Conservation (phyloP, 2,113 vertebrate genomes). For the Lutjanus erythropterus region DNA sequence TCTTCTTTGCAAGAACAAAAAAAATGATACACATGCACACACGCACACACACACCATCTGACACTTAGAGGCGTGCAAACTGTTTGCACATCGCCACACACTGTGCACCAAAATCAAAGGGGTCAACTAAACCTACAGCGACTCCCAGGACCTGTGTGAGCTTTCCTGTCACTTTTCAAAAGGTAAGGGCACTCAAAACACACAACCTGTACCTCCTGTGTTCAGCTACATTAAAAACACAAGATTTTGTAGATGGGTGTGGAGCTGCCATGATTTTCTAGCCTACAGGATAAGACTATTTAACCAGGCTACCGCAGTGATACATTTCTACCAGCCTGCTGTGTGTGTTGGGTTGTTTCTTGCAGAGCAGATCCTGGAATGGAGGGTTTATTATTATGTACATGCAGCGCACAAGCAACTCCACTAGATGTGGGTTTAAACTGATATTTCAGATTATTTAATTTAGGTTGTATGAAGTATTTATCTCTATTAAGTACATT, state of each 20-base stretch:
- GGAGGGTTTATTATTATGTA: constrained; percentile 41
- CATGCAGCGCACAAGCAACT: constrained; percentile 42
- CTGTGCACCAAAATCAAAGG: constrained; percentile 52
- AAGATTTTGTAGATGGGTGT: constrained; percentile 25
- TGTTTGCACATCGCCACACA: constrained; percentile 47
- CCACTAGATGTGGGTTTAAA: constrained; percentile 22
- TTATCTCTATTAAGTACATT: too few relatives aligned
- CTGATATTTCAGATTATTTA: too few relatives aligned
- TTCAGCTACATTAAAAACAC: constrained; percentile 47
- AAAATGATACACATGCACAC: constrained; percentile 64
- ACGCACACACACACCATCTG: constrained; percentile 40
- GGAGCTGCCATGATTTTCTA: constrained; percentile 35
- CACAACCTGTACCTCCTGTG: constrained; percentile 19
- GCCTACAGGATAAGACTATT: constrained; percentile 31
- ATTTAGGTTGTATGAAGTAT: too few relatives aligned
- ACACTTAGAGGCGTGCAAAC: constrained; percentile 56
- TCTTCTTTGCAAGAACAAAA: constrained; percentile 59
- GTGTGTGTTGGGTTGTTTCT: constrained; percentile 11
- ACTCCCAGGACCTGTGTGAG: constrained; percentile 41
- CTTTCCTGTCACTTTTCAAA: constrained; percentile 39
- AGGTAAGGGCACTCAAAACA: constrained; percentile 39
- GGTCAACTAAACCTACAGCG: constrained; percentile 23
- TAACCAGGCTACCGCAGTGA: constrained; percentile 29
- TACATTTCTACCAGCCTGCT: constrained; percentile 32
- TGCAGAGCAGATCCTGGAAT: constrained; percentile 52